phyloP scores from a whole-genome alignment of 2,797 vertebrate genomes.

The Tiaroga cobitis region DNA sequence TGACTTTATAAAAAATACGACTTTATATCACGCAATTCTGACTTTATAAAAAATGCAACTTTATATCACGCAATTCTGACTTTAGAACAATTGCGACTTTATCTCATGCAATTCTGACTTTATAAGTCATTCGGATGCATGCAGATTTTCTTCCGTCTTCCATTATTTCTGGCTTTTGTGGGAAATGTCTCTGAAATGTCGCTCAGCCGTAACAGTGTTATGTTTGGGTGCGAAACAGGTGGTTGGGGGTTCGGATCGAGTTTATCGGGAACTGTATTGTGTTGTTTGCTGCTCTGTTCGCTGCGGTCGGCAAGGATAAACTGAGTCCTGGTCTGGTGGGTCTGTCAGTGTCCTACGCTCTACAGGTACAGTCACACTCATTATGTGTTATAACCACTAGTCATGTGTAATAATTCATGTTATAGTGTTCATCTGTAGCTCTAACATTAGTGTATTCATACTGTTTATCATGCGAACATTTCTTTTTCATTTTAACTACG shows the following conservation, averaged over 20 bases:
- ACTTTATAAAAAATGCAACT: too few species aligned
- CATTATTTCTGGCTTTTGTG: background rate
- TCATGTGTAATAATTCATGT: too few species aligned
- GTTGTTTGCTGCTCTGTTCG: conserved; percentile 92
- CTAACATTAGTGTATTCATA: too few species aligned
- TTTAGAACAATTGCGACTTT: too few species aligned
- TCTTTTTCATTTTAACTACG: background rate
- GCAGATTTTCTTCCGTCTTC: background rate
- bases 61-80: too few species aligned
- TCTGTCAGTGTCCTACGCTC: conserved; percentile 92
- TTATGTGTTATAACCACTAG: background rate
- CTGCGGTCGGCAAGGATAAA: conserved; percentile 83
- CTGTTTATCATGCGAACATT: background rate
- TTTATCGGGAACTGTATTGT: conserved; percentile 95
- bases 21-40: too few species aligned
- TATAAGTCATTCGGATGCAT: conserved; percentile 34
- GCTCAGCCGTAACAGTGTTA: conserved; percentile 21
- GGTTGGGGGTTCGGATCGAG: conserved; percentile 91
- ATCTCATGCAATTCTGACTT: too few species aligned
- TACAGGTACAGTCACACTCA: conserved; percentile 82
- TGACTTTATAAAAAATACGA: too few species aligned
- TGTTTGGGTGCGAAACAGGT: conserved; percentile 76
- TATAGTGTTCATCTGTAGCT: too few species aligned
- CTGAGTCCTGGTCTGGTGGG: conserved; percentile 90
- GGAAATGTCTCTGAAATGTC: background rate